phyloP scores from a whole-genome alignment of 2,797 vertebrate species.

The Melanogrammus aeglefinus region DNA sequence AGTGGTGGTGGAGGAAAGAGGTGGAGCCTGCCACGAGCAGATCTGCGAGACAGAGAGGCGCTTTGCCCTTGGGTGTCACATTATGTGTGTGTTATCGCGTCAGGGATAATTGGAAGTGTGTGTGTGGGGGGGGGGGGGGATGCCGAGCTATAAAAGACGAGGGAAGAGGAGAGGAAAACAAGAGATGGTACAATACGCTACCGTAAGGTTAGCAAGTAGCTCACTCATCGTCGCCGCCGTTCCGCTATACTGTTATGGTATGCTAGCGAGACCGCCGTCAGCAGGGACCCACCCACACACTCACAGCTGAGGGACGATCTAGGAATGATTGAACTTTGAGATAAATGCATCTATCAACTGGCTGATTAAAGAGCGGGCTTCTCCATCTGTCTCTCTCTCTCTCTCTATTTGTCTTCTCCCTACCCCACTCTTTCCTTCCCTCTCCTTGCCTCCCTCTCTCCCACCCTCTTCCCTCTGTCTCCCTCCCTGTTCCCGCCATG shows the following conservation, averaged over 20 bases:
- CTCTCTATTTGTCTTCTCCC: background rate
- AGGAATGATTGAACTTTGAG: background rate
- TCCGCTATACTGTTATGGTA: background rate
- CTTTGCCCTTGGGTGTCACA: conserved; percentile 74
- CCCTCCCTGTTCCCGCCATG: background rate
- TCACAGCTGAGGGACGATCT: background rate
- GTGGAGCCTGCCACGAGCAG: conserved; percentile 38
- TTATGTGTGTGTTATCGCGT: conserved; percentile 74
- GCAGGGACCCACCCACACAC: background rate
- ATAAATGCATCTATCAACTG: background rate
- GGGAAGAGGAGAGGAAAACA: conserved; percentile 49
- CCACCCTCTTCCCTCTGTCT: background rate
- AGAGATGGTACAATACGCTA: conserved; percentile 35
- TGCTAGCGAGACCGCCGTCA: background rate
- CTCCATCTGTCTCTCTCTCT: background rate
- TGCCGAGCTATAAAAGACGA: conserved; percentile 64
- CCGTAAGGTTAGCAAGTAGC: background rate
- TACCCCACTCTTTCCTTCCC: too few species aligned
- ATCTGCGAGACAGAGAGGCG: conserved; percentile 49
- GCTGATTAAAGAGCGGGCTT: background rate
- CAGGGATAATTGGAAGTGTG: conserved; percentile 76
- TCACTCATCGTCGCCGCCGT: background rate
- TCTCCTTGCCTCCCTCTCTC: background rate
- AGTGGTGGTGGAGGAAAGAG: background rate
- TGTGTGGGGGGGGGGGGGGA: conserved; percentile 65